Base-by-base conservation (phyloP, 37 sponge, comb jelly and placozoan genomes). In the Haliclona indistincta region DNA sequence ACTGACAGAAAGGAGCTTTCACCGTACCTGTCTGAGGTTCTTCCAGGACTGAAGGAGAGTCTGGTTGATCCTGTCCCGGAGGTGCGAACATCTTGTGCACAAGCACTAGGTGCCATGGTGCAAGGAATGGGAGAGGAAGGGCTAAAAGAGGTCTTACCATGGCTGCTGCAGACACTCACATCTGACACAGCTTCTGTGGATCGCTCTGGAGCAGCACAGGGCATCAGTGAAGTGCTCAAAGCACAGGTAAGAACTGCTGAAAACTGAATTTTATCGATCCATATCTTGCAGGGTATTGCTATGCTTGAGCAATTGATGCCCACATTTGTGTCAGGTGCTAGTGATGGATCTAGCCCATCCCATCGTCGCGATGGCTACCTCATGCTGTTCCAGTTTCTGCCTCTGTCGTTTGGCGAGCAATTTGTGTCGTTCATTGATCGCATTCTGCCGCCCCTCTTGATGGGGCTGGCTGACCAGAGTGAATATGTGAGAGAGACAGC, bases 181-280 rank as follows among this genome's bases (percentile, higher is more conserved):
- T 84, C 89, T 28, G 94, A 95, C 15, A 32, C 64, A 0, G 87
- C 85, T 25, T 78, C 95, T 47, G 99, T 99, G 45, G 96, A 99
- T 43, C 87, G 99, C 5, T 93, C 96, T 0, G 99, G 99, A 37
- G 96, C 94, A 8, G 99, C 99, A 0, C 96, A 99, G 60, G 99
- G 99, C 11, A 47, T 89, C 42, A 79, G 80, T 51, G 84, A 89
- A 61, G 84, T 89, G 35, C 63, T 86, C 54, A 47, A 61, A 38
- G 73, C 76, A 35, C 80, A 84, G 60, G 60, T 58, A 25, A n/a
- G 7, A 58, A 58, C n/a, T 25, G 25, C 7, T 25, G 11, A 26
- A 25, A 25, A 58, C 51, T 25, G 11, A 25, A 58, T 25, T 58
- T 7, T 58, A 20, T 20, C 25, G 6, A 20, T n/a, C 28, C 60